Base-by-base conservation (phyloP, 2,888 invertebrate species). In the Ectemnius lituratus region DNA sequence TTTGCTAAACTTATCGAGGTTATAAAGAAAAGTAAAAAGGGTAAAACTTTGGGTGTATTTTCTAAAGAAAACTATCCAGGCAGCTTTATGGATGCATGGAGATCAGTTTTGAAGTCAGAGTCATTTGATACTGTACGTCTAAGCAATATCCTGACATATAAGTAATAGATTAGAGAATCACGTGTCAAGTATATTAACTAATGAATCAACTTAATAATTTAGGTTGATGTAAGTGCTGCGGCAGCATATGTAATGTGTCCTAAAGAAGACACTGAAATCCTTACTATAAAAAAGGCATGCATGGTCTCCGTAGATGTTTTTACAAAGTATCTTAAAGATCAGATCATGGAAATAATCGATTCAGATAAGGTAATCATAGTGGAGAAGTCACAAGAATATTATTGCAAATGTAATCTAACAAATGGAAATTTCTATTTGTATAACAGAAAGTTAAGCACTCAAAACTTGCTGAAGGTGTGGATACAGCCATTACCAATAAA, bases 281-380 rank as follows among this genome's bases (percentile, higher is more conserved):
- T 95, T 63, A 95, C 96, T 8, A 95, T 99, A 67, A 97, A 97
- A 88, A 98, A 98, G 92, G 98, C 99, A 0, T 97, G 97, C 84
- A 92, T 96, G 89, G 97, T 98, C 13, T 97, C 98, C 11, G 96
- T 97, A 68, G 98, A 99, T 92, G 95, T 99, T 14, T 99, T 98
- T 91, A 97, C 96, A 62, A 99, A 99, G 91, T 98, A 97, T 91
- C 93, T 99, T 57, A 97, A 98, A 91, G 98, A 98, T 91, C 98
- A 99, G 91, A 97, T 99, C 80, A 98, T 99, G 96, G 98, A 98
- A 91, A 97, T 99, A 83, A 98, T 99, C 88, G 99, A 99, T 93
- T 96, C 97, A 4, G 99, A 99, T 90, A 98, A 96, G 93, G 96
- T 95, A 90, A 16, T 45, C 6, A 16, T 45, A 62, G 37, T 46